Evolutionary conservation across 1,140 invertebrate species (phyloP).

Genomic region (Lutraria rhynchaena): DNA sequence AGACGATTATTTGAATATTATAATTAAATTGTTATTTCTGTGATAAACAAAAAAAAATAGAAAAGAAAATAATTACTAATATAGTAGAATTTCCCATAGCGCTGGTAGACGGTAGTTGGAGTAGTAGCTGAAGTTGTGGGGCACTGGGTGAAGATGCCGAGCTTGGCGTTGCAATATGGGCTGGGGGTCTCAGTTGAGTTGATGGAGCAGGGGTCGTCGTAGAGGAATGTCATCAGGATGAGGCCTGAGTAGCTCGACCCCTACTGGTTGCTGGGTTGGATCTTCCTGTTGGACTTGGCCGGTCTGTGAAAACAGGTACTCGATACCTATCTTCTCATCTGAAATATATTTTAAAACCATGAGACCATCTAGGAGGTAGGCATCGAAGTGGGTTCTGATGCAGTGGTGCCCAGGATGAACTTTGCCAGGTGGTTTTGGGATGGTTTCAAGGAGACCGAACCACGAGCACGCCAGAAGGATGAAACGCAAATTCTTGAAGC

Average conservation of each 20-base stretch:
- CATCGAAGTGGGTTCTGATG: conserved; percentile 60
- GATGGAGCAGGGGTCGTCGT: background rate
- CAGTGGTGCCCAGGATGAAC: conserved; percentile 55
- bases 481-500: too few relatives aligned
- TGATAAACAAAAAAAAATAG: too few relatives aligned
- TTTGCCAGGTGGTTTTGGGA: conserved; percentile 7
- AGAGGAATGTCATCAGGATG: background rate
- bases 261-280: conserved; percentile 4
- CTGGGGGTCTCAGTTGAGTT: too few relatives aligned
- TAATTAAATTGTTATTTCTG: background rate
- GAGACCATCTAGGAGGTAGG: conserved; percentile 62
- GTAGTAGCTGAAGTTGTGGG: background rate
- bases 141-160: background rate
- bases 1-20: background rate
- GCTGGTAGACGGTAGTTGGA: background rate
- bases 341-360: background rate
- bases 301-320: conserved; percentile 58
- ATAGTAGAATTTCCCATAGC: background rate
- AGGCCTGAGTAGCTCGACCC: background rate
- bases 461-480: conserved; percentile 18
- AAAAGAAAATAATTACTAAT: background rate
- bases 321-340: conserved; percentile 55
- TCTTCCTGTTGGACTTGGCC: conserved; percentile 7
- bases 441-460: conserved; percentile 38
- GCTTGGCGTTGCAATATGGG: too few relatives aligned